Conservation (phyloP, 2,113 vertebrate species). For the Scortum barcoo region DNA sequence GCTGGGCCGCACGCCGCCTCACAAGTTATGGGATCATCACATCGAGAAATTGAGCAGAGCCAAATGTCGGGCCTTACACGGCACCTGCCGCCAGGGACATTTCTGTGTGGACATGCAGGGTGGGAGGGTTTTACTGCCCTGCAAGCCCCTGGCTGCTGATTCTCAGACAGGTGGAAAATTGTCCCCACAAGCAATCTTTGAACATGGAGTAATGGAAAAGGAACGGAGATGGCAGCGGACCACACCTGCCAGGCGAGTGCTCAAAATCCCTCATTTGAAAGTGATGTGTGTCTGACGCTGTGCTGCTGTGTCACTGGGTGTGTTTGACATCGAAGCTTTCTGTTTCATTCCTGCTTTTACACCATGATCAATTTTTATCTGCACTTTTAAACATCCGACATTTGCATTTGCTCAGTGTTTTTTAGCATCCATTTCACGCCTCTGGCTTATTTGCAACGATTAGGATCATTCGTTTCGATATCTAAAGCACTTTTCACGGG, state of each 20-base stretch:
- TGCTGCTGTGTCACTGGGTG: neutral
- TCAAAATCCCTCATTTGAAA: conserved; percentile 35
- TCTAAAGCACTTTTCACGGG: neutral
- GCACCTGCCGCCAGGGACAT: neutral
- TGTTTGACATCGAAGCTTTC: neutral
- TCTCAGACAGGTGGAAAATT: conserved; percentile 72
- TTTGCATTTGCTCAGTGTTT: neutral
- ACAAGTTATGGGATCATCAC: conserved; percentile 16
- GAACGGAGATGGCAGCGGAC: conserved; percentile 34
- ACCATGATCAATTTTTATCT: neutral
- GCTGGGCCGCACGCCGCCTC: neutral
- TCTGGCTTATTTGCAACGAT: neutral
- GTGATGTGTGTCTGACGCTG: neutral
- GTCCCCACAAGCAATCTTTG: conserved; percentile 61
- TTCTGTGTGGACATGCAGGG: conserved; percentile 18
- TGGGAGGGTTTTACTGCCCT: conserved; percentile 40
- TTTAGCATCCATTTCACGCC: conserved; percentile 1
- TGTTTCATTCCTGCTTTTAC: neutral
- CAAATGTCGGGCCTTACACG: neutral
- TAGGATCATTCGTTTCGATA: conserved; percentile 11
- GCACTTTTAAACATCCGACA: neutral
- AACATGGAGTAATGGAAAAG: conserved; percentile 51
- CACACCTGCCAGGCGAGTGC: conserved; percentile 33
- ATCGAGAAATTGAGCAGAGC: conserved; percentile 19
- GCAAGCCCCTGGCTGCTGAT: conserved; percentile 22